A percentile compares a stretch with the other conserved stretches of the same genome.
Evolutionary conservation across 1,140 invertebrate species (phyloP).

Genomic region (Atopsyche davidsoni): DNA sequence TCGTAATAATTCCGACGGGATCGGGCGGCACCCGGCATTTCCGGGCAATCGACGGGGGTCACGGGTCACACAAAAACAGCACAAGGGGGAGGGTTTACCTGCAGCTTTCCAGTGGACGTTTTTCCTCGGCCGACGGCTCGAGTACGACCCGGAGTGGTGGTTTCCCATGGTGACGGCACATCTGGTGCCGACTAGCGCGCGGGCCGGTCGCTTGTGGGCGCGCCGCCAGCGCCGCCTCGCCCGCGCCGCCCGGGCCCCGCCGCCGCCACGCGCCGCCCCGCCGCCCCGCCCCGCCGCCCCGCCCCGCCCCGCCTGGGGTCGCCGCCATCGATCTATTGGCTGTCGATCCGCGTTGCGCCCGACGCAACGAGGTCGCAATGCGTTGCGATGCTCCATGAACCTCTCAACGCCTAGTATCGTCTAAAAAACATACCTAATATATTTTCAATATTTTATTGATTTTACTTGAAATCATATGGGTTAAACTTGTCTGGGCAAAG

Average conservation of each 20-base stretch:
- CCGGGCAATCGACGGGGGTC: constrained; percentile 34
- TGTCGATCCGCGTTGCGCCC: no score
- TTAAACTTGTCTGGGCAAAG: no score
- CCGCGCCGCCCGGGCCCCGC: constrained; percentile 1
- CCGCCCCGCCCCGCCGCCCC: not conserved
- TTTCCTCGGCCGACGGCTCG: constrained; percentile 52
- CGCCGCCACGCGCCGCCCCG: not conserved
- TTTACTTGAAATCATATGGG: no score
- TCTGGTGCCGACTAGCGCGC: not conserved
- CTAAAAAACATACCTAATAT: no score
- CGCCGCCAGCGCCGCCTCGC: constrained; percentile 5
- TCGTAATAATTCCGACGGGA: constrained; percentile 30
- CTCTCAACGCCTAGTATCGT: no score
- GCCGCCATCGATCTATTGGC: not conserved
- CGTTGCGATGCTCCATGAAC: not conserved
- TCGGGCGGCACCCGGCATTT: constrained; percentile 36
- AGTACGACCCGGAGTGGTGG: constrained; percentile 42
- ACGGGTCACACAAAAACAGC: constrained; percentile 13
- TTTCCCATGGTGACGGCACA: constrained; percentile 42
- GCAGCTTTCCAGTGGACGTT: constrained; percentile 65
- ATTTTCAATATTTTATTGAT: no score
- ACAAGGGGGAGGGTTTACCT: constrained; percentile 45
- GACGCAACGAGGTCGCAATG: not conserved
- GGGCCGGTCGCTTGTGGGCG: not conserved
- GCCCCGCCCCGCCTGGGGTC: not conserved